A percentile compares a stretch with the other conserved stretches of the same genome.
These are phyloP conservation scores for Diaperis boleti DNA, from an alignment of 2,888 invertebrate genomes.

Conservation along the genomic window DNA sequence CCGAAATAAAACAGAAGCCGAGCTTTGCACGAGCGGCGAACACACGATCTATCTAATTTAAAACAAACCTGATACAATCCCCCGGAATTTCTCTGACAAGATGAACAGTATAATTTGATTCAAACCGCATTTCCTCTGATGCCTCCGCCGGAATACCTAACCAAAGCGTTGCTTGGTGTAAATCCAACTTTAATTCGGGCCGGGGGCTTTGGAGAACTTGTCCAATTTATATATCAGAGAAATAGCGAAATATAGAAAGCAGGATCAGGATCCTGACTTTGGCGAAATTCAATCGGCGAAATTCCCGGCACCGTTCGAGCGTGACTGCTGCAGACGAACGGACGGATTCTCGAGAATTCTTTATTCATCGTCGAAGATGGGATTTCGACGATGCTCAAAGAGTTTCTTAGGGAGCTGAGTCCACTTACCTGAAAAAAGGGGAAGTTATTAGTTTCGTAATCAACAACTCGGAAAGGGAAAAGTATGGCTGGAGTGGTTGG, in stretches of 20 bases:
- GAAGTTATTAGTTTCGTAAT: neutral
- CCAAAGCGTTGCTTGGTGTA: slow-evolving; percentile 56
- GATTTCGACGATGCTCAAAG: slow-evolving; percentile 18
- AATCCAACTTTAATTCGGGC: slow-evolving; percentile 61
- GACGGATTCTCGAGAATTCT: slow-evolving; percentile 28
- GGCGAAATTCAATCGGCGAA: slow-evolving; percentile 48
- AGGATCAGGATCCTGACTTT: slow-evolving; percentile 39
- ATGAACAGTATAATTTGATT: slow-evolving; percentile 63
- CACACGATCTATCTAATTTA: slow-evolving; percentile 53
- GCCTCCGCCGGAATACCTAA: slow-evolving; percentile 57
- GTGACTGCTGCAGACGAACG: slow-evolving; percentile 41
- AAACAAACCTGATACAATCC: slow-evolving; percentile 60
- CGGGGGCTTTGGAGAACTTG: slow-evolving; percentile 57
- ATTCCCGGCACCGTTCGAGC: slow-evolving; percentile 46
- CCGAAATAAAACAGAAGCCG: slow-evolving; percentile 33
- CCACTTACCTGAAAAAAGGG: slow-evolving; percentile 18
- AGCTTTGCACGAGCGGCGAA: slow-evolving; percentile 28
- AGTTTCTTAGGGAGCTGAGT: slow-evolving; percentile 8
- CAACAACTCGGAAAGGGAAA: neutral
- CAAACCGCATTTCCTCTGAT: slow-evolving; percentile 58
- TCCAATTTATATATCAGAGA: slow-evolving; percentile 57
- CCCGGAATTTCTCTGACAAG: slow-evolving; percentile 60
- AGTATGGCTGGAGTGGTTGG: no score
- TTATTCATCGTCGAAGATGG: slow-evolving; percentile 20
- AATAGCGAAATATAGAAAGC: slow-evolving; percentile 51